Evolutionary conservation across 64 coral and sea anemone species (phyloP).

Genomic region (Hydrozoanthus tunicans): DNA sequence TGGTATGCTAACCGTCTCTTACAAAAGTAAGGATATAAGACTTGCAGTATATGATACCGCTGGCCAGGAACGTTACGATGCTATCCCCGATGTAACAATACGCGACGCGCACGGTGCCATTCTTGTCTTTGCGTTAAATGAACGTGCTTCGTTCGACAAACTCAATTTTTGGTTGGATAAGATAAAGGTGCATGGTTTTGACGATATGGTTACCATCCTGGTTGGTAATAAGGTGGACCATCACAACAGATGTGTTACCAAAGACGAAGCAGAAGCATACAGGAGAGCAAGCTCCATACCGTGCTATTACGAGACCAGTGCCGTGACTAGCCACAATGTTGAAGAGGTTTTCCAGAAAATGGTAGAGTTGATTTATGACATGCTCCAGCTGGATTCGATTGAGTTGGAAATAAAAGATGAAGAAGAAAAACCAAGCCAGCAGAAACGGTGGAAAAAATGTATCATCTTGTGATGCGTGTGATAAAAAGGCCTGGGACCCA

Average conservation of each 20-base stretch:
- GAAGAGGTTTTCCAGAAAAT: conserved; percentile 17
- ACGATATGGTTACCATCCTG: not conserved
- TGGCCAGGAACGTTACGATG: not conserved
- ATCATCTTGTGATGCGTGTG: not conserved
- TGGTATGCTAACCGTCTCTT: not conserved
- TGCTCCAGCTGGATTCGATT: conserved; percentile 7
- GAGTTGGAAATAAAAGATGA: not conserved
- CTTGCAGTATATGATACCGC: conserved; percentile 3
- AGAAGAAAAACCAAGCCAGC: not conserved
- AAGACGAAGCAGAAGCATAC: conserved; percentile 31
- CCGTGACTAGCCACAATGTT: not conserved
- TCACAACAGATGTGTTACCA: not conserved
- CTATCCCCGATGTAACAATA: not conserved
- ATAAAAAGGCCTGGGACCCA: too few species aligned
- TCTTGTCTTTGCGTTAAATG: conserved; percentile 20
- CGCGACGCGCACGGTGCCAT: not conserved
- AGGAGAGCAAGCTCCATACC: not conserved
- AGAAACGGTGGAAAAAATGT: not conserved
- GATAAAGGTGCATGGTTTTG: not conserved
- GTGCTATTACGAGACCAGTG: conserved; percentile 19
- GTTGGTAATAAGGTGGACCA: conserved; percentile 33
- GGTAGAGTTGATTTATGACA: conserved; percentile 15
- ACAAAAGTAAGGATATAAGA: not conserved
- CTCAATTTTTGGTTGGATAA: not conserved
- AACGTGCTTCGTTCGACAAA: not conserved